A percentile compares a stretch with the other conserved stretches of the same genome.
Evolutionary conservation across 2,113 vertebrate genomes (phyloP).

Genomic region (Otis tarda): DNA sequence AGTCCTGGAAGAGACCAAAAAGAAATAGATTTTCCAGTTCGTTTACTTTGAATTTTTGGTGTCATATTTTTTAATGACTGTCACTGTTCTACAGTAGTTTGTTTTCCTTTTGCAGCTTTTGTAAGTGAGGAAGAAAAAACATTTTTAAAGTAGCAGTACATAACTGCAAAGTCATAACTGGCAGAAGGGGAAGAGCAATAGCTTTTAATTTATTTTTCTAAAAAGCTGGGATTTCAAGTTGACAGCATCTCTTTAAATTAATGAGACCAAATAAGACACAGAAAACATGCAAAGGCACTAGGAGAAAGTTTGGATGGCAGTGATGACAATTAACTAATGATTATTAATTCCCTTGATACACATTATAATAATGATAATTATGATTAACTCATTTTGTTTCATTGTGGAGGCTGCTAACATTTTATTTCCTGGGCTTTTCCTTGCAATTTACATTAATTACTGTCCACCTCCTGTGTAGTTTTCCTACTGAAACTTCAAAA

Average conservation of each 20-base stretch:
- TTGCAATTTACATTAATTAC: constrained; percentile 53
- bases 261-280: background rate
- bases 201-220: background rate
- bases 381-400: constrained; percentile 38
- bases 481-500: background rate
- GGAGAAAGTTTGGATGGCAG: background rate
- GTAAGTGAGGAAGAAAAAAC: background rate
- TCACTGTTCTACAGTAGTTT: background rate
- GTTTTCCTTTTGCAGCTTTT: background rate
- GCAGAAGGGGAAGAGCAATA: background rate
- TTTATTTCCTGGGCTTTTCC: constrained; percentile 35
- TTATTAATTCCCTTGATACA: constrained; percentile 27
- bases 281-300: constrained; percentile 24
- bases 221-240: background rate
- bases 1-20: background rate
- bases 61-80: background rate
- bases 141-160: background rate
- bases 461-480: constrained; percentile 8
- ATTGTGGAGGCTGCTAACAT: constrained; percentile 4
- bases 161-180: background rate
- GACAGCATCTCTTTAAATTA: constrained; percentile 9
- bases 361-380: constrained; percentile 38
- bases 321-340: background rate
- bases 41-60: background rate
- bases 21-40: background rate